phyloP scores from a whole-genome alignment of 1,140 invertebrate species.

The Uloborus diversus region DNA sequence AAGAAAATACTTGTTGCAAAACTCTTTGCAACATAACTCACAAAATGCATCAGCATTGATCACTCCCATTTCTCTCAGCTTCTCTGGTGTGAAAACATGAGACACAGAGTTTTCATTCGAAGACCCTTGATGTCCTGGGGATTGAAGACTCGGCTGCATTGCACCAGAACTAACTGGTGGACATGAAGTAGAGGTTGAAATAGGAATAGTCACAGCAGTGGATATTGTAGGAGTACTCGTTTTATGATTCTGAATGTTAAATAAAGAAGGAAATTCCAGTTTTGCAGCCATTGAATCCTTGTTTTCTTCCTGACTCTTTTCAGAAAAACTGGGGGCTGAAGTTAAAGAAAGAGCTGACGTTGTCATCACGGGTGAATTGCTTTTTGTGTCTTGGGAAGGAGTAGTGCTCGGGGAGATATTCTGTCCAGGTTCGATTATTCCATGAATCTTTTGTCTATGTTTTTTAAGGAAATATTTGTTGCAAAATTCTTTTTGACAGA shows the following conservation, averaged over 20 bases:
- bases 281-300: conserved; percentile 28
- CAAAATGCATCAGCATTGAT: conserved; percentile 90
- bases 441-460: conserved; percentile 93
- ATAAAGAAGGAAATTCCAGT: conserved; percentile 51
- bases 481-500: conserved; percentile 99
- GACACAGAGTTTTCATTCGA: conserved; percentile 36
- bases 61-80: conserved; percentile 78
- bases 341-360: conserved; percentile 40
- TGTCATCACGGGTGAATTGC: conserved; percentile 54
- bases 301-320: conserved; percentile 29
- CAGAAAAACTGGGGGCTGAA: conserved; percentile 33
- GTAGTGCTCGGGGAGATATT: conserved; percentile 48
- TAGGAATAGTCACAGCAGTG: conserved; percentile 7
- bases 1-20: conserved; percentile 94
- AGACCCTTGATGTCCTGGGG: conserved; percentile 32
- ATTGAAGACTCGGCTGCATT: conserved; percentile 27
- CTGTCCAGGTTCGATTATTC: conserved; percentile 69
- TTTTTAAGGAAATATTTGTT: conserved; percentile 99
- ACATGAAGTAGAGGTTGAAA: conserved; percentile 26
- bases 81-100: conserved; percentile 72
- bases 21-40: conserved; percentile 93
- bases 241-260: conserved; percentile 46
- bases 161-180: conserved; percentile 34
- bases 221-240: not conserved
- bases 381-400: conserved; percentile 42